Evolutionary conservation across 2,113 vertebrate genomes (phyloP).

Genomic region (Myotis lucifugus): DNA sequence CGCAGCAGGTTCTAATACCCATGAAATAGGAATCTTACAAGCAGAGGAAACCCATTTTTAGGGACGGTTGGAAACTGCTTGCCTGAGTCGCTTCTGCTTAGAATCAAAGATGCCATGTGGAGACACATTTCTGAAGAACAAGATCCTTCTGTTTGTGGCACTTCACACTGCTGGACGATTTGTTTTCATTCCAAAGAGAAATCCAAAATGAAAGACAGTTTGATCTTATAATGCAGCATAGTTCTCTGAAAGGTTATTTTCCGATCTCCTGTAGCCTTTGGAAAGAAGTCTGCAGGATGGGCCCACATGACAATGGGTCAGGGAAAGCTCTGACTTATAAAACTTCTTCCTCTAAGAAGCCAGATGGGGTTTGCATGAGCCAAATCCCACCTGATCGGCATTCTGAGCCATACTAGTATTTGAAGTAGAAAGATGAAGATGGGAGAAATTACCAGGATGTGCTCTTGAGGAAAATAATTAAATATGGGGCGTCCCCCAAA

Average conservation of each 20-base stretch:
- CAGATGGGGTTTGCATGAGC: slow-evolving; percentile 50
- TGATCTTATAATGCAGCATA: not conserved
- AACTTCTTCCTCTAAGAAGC: slow-evolving; percentile 24
- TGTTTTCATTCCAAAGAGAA: slow-evolving; percentile 46
- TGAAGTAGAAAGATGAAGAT: not conserved
- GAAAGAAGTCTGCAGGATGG: not conserved
- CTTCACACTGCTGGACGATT: not conserved
- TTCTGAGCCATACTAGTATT: slow-evolving; percentile 33
- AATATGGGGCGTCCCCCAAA: not conserved
- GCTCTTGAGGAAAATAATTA: slow-evolving; percentile 25
- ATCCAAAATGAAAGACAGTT: not conserved
- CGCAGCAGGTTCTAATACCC: slow-evolving; percentile 53
- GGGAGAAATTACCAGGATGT: slow-evolving; percentile 32
- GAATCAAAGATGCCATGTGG: slow-evolving; percentile 22
- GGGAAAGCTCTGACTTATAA: rapidly evolving
- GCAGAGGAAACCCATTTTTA: slow-evolving; percentile 61
- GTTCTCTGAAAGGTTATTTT: not conserved
- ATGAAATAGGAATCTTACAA: slow-evolving; percentile 55
- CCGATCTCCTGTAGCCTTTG: not conserved
- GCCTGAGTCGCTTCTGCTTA: not conserved
- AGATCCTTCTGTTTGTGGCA: slow-evolving; percentile 22
- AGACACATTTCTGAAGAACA: not conserved
- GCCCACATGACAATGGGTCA: not conserved
- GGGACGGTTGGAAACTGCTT: slow-evolving; percentile 43
- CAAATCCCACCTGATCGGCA: not conserved